Percentiles rank a stretch among this genome's conserved stretches.
phyloP scores from a whole-genome alignment of 53 echinoderm and acorn worm genomes.

The Echinometra lucunter region DNA sequence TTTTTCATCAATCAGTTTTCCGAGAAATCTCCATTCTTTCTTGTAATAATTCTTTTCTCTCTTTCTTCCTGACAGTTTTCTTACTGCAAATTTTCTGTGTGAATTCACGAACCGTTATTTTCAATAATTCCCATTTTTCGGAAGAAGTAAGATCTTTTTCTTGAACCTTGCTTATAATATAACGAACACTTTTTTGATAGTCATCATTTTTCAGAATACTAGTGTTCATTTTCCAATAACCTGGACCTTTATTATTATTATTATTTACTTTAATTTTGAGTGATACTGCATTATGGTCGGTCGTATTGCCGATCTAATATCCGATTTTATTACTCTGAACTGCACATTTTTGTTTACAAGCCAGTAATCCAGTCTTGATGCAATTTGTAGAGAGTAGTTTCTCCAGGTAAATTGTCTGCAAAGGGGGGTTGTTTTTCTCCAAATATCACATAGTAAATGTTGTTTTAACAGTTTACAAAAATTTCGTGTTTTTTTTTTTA shows the following conservation, averaged over 20 bases:
- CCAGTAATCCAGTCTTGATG: slow-evolving; percentile 13
- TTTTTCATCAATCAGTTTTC: background rate
- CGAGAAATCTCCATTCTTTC: background rate
- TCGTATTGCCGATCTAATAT: slow-evolving; percentile 28
- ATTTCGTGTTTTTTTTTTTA: slow-evolving; percentile 21
- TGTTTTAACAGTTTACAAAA: background rate
- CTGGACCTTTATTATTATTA: background rate
- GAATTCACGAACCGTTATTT: background rate
- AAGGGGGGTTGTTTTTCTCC: background rate
- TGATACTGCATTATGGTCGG: slow-evolving; percentile 27
- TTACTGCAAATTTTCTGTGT: background rate
- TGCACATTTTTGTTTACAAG: slow-evolving; percentile 7
- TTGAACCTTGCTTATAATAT: no score
- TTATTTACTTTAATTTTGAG: background rate
- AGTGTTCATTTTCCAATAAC: slow-evolving; percentile 32
- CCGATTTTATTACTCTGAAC: background rate
- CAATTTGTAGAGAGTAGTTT: background rate
- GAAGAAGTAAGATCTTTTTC: background rate
- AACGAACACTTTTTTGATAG: no score
- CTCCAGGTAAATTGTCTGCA: background rate
- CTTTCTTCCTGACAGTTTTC: background rate
- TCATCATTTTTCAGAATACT: background rate
- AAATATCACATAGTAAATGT: slow-evolving; percentile 11
- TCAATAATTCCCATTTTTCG: background rate
- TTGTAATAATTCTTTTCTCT: background rate